Base-by-base conservation (phyloP, 1,140 invertebrate genomes). In the Limonius californicus region DNA sequence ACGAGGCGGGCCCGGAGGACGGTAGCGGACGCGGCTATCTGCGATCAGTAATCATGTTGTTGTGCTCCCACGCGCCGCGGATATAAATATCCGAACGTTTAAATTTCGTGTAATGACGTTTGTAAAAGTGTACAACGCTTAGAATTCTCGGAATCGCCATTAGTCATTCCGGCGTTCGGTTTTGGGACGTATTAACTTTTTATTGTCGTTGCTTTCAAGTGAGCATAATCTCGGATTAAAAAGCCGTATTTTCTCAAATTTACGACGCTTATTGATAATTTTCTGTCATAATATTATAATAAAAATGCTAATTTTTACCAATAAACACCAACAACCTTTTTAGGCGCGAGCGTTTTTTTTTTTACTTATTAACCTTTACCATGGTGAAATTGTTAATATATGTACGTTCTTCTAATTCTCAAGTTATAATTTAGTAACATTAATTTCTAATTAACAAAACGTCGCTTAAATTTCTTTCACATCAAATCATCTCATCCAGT, bases 31-130 rank as follows among this genome's bases (percentile, higher is more conserved):
- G 54, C 57, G 21, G 54, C 55, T 62, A 68, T 68, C 66, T 68
- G 27, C 32, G 57, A 68, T 65, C 63, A 61, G 59, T 68, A 65
- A 64, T 65, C 66, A 62, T 63, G 66, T 65, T 65, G 59, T 68
- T 65, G 53, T 42, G 27, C 47, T 67, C 65, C 62, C 62, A 67
- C 59, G 60, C 60, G 27, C 27, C 55, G 32, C 21, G 57, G 54
- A 65, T 60, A 68, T 62, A 61, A 62, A 68, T 65, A 68, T 65
- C 60, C 60, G 58, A 65, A 58, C 63, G 50, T 57, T 59, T 59
- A 55, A 64, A 68, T 62, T 67, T 65, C 66, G 54, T 68, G 66
- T 68, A 65, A 68, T 68, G 57, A 50, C 45, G 32, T 23, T 64
- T 62, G 56, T 64, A 64, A 61, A 64, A 65, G 59, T 57, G 58